Percentiles rank a stretch among this genome's conserved stretches.
These are phyloP conservation scores for Dromiciops gliroides DNA, from an alignment of 2,113 vertebrate species.

Conservation along the genomic window DNA sequence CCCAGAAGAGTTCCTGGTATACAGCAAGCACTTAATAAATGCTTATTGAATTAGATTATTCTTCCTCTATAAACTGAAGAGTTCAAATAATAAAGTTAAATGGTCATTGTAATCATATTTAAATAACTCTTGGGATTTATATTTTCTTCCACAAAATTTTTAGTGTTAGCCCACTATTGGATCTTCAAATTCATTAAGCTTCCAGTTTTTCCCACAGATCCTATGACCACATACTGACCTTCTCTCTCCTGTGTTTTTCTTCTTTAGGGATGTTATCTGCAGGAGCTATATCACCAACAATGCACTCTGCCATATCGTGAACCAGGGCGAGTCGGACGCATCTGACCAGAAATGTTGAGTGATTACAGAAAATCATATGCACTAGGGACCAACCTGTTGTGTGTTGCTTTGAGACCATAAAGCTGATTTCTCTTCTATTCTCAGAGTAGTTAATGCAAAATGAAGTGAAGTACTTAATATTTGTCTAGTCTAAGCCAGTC, in stretches of 20 bases:
- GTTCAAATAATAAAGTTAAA: conserved; percentile 24
- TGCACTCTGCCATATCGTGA: conserved; percentile 98
- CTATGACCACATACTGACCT: conserved; percentile 83
- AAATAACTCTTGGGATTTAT: neutral
- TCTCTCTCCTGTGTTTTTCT: conserved; percentile 94
- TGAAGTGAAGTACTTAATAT: conserved; percentile 46
- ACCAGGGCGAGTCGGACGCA: conserved; percentile 95
- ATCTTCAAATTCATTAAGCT: neutral
- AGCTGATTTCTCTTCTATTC: neutral
- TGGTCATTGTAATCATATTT: conserved; percentile 20
- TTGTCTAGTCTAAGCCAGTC: conserved; percentile 9
- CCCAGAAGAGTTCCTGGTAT: neutral
- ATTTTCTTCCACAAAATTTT: conserved; percentile 37
- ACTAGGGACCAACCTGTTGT: conserved; percentile 20
- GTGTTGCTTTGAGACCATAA: conserved; percentile 27
- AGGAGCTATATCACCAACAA: conserved; percentile 98
- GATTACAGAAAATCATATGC: conserved; percentile 59
- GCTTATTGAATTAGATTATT: neutral
- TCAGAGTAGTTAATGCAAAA: conserved; percentile 9
- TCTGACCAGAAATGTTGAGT: conserved; percentile 81
- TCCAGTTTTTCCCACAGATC: neutral
- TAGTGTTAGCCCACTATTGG: neutral
- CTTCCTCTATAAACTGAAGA: neutral
- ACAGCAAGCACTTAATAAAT: neutral
- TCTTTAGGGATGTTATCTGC: conserved; percentile 95